These are phyloP conservation scores for Aleadryas rufinucha DNA, from an alignment of 2,113 vertebrate species.

Conservation along the genomic window DNA sequence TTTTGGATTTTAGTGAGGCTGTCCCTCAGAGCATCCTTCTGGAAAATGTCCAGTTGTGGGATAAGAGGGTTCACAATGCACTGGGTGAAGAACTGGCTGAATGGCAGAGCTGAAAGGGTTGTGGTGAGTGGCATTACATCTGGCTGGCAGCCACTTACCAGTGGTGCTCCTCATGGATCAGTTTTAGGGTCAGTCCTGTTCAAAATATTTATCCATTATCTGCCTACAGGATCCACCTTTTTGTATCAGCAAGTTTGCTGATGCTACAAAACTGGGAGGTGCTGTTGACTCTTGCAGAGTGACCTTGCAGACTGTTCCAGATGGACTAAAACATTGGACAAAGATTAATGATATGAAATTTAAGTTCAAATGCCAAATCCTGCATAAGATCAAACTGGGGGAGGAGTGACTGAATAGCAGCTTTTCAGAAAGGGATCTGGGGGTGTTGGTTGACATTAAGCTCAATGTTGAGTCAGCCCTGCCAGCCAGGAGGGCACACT, in stretches of 20 bases:
- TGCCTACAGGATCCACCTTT: not conserved
- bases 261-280: not conserved
- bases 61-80: rapidly evolving
- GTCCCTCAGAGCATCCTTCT: not conserved
- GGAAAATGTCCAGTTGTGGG: not conserved
- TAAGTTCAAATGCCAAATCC: not conserved
- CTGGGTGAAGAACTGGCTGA: not conserved
- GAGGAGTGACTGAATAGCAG: not conserved
- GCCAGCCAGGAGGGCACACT: not conserved
- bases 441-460: not conserved
- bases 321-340: not conserved
- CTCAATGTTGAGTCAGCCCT: rapidly evolving
- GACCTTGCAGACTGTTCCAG: not conserved
- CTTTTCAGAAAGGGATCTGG: not conserved
- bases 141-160: rapidly evolving
- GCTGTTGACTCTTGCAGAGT: not conserved
- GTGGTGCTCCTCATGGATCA: not conserved
- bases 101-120: not conserved
- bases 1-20: not conserved
- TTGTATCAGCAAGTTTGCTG: not conserved
- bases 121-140: not conserved
- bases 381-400: rapidly evolving
- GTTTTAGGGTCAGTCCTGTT: not conserved
- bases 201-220: not conserved
- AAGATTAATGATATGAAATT: not conserved